Evolutionary conservation across 2,797 vertebrate genomes (phyloP).

Genomic region (Coilia nasus): DNA sequence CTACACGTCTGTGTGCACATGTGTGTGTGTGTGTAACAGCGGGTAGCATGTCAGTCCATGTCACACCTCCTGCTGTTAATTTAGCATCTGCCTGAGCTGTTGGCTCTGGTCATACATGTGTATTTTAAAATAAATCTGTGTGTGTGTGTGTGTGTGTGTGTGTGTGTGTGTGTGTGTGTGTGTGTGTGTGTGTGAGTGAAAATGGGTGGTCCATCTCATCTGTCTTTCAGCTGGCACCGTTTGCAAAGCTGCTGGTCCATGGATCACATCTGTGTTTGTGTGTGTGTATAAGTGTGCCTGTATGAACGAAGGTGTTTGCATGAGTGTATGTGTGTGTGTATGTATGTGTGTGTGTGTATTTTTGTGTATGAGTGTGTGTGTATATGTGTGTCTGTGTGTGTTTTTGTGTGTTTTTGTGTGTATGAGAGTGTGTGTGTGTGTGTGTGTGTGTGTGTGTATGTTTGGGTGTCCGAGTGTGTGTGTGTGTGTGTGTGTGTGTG

Average conservation of each 20-base stretch:
- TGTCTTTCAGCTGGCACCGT: not conserved
- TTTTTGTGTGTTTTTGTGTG: no score
- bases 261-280: not conserved
- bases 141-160: not conserved
- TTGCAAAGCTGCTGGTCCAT: not conserved
- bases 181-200: not conserved
- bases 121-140: not conserved
- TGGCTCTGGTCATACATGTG: not conserved
- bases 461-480: no score
- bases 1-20: not conserved
- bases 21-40: not conserved
- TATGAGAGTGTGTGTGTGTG: not conserved
- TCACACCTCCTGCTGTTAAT: not conserved
- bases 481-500: constrained; percentile 13
- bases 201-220: not conserved
- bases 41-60: not conserved
- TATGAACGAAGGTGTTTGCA: no score
- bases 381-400: no score
- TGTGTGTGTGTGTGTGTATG: not conserved
- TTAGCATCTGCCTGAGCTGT: not conserved
- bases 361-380: no score
- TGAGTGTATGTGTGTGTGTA: no score
- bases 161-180: not conserved
- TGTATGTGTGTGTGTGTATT: no score
- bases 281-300: not conserved